Base-by-base conservation (phyloP, 2,888 invertebrate species). In the Tetanocera ferruginea region DNA sequence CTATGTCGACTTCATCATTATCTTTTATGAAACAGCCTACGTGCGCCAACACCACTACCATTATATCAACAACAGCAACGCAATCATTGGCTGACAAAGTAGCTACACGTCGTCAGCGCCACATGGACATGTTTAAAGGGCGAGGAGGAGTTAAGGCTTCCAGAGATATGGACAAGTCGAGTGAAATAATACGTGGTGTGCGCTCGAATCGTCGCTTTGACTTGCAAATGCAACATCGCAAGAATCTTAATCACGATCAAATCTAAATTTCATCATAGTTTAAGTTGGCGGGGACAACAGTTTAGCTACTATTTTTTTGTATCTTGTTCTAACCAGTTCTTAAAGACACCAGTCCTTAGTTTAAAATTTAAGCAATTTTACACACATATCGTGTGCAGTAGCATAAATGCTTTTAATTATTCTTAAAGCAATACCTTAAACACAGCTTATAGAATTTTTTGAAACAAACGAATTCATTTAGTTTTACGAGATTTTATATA, bases 121-220 rank as follows among this genome's bases (percentile, higher is more conserved):
- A 87, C 51, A 86, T 87, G 83, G 85, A 85, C 2, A 85, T 89
- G 85, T 89, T 85, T 49, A 89, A 89, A 77, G 84, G 85, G 19
- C 84, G 86, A 49, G 78, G 25, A 25, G 78, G 78, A 64, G 79
- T 80, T 8, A 76, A 72, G 5, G 62, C 76, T 19, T 52, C 75
- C 43, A 64, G 23, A 4, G 70, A 79, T 9, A 49, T 71, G 31
- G 60, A 79, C 3, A 82, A 79, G n/a, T 80, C 79, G 2, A 69
- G 43, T 1, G 83, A 85, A 28, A 75, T 86, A 1, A 83, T 94
- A 0, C 93, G 93, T 80, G 94, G 94, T 0, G 94, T 95, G 0
- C 90, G 95, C 52, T 93, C 93, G 0, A 95, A 95, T 87, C 91
- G 94, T 55, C 90, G 95, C 62, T 95, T 95, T 83, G 94, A 95